Evolutionary conservation across 2,797 vertebrate genomes (phyloP).

Genomic region (Notoglanidium macrostoma): DNA sequence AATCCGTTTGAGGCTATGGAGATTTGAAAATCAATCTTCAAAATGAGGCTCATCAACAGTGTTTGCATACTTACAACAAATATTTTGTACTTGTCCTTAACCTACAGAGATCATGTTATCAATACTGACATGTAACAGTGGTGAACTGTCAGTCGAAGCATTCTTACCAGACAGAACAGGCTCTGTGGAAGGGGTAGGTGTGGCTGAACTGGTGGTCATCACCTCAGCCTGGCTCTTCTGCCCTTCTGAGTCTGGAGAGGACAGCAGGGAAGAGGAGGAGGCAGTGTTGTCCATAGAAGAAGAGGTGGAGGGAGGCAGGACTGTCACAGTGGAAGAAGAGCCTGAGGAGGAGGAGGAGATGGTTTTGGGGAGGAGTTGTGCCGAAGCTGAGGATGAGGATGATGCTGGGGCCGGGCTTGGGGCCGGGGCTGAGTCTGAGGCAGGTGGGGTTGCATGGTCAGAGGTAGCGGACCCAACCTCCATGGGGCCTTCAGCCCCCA

Average conservation of each 20-base stretch:
- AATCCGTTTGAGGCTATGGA: background rate
- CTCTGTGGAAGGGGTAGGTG: constrained; percentile 62
- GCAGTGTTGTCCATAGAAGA: constrained; percentile 77
- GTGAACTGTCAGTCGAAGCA: constrained; percentile 9
- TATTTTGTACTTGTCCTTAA: background rate
- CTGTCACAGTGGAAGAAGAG: constrained; percentile 76
- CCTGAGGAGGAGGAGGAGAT: constrained; percentile 75
- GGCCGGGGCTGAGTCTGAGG: constrained; percentile 24
- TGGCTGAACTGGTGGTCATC: constrained; percentile 52
- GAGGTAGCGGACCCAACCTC: constrained; percentile 68
- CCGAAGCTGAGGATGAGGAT: constrained; percentile 58
- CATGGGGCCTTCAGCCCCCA: constrained; percentile 67
- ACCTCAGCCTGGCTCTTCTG: constrained; percentile 73
- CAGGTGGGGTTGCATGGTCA: constrained; percentile 29
- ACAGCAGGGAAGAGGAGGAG: constrained; percentile 74
- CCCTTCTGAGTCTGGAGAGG: constrained; percentile 82
- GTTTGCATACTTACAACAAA: background rate
- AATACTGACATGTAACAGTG: background rate
- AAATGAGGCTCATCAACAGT: background rate
- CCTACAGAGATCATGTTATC: background rate
- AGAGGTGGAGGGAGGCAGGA: constrained; percentile 77
- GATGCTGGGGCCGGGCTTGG: constrained; percentile 12
- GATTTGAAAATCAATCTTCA: background rate
- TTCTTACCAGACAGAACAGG: constrained; percentile 73
- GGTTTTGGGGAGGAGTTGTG: constrained; percentile 61